Conservation (phyloP, 2,797 vertebrate genomes). For the Sciaenops ocellatus region DNA sequence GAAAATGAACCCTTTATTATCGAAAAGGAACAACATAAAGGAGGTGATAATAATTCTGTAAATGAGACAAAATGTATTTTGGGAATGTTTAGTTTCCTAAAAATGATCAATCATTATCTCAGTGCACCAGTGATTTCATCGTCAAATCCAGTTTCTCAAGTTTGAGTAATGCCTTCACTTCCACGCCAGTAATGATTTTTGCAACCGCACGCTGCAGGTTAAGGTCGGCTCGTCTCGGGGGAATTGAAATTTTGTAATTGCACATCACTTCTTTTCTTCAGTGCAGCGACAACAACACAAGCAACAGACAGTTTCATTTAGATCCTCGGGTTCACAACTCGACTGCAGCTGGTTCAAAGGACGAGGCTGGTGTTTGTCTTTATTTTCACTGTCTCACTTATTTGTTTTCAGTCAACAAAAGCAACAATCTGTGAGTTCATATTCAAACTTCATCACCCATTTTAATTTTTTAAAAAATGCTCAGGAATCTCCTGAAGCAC, state of each 20-base stretch:
- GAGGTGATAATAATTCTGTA: slow-evolving; percentile 22
- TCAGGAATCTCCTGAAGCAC: background rate
- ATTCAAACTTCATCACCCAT: too few species aligned
- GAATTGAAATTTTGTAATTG: background rate
- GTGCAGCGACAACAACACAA: background rate
- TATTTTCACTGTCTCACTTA: background rate
- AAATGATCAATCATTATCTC: slow-evolving; percentile 22
- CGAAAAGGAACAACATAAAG: slow-evolving; percentile 13
- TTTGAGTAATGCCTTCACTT: slow-evolving; percentile 11
- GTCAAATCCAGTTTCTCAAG: slow-evolving; percentile 2
- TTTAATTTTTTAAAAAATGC: background rate
- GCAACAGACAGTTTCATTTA: background rate
- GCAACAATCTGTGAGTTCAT: background rate
- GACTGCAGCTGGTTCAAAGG: background rate
- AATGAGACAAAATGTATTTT: slow-evolving; percentile 35
- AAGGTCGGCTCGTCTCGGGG: background rate
- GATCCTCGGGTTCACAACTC: background rate
- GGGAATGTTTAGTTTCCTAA: slow-evolving; percentile 22
- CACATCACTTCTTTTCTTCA: background rate
- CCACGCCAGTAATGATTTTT: background rate
- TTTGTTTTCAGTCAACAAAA: background rate
- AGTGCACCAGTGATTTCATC: background rate
- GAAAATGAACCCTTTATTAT: slow-evolving; percentile 59
- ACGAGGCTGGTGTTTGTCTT: background rate
- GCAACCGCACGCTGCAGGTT: background rate